Percentiles rank a stretch among this genome's conserved stretches.
phyloP scores from a whole-genome alignment of 2,797 vertebrate species.

The Sebastiscus tertius region DNA sequence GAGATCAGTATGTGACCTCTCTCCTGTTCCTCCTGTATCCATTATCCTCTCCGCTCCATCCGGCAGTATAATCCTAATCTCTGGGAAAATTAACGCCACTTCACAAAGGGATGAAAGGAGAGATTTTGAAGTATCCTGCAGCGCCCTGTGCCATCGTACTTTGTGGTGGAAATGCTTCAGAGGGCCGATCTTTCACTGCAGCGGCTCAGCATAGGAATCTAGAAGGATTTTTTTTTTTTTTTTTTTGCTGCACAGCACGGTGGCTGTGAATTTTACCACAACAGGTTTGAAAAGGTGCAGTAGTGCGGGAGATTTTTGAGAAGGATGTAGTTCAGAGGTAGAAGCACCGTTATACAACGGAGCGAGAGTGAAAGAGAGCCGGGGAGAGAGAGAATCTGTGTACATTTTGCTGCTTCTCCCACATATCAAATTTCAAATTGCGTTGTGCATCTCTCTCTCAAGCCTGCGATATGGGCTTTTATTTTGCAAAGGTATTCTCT shows the following conservation, averaged over 20 bases:
- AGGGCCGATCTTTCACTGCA: constrained; percentile 15
- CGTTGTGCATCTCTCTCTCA: neutral
- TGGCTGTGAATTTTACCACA: constrained; percentile 30
- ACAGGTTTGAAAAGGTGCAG: constrained; percentile 36
- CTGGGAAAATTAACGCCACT: constrained; percentile 29
- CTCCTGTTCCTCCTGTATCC: constrained; percentile 1
- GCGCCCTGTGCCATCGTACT: constrained; percentile 15
- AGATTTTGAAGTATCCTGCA: constrained; percentile 32
- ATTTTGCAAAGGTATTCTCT: constrained; percentile 11
- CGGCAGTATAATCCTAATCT: constrained; percentile 55
- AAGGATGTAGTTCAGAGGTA: constrained; percentile 38
- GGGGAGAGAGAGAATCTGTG: neutral
- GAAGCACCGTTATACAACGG: constrained; percentile 38
- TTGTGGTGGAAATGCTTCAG: constrained; percentile 29
- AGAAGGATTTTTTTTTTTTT: constrained; percentile 18
- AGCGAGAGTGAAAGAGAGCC: neutral
- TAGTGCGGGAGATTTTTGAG: constrained; percentile 26
- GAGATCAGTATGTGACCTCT: constrained; percentile 7
- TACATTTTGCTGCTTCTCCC: constrained; percentile 14
- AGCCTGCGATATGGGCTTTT: constrained; percentile 1
- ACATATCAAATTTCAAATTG: constrained; percentile 27
- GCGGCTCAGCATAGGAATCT: constrained; percentile 26
- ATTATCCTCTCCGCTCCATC: constrained; percentile 13
- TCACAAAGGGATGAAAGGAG: constrained; percentile 27
- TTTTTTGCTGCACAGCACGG: neutral